phyloP scores from a whole-genome alignment of 2,113 vertebrate genomes.

The Tiliqua scincoides region DNA sequence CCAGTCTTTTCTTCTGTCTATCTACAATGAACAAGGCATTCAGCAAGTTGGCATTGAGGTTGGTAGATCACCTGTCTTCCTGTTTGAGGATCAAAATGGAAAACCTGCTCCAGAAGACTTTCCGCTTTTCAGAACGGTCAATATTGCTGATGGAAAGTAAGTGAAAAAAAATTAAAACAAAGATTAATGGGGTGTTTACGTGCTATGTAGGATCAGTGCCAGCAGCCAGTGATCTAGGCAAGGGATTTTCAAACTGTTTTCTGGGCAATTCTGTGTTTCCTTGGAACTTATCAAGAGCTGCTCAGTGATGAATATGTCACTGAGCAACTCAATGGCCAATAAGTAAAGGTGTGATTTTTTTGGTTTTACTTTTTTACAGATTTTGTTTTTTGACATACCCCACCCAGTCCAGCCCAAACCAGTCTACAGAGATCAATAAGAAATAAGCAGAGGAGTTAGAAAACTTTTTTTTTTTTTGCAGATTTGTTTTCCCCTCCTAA shows the following conservation, averaged over 20 bases:
- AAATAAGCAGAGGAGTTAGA: too few species aligned
- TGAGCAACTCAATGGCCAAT: neutral
- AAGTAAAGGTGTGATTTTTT: too few species aligned
- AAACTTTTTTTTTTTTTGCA: too few species aligned
- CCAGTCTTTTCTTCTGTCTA: conserved; percentile 94
- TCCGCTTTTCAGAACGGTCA: conserved; percentile 90
- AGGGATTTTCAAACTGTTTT: neutral
- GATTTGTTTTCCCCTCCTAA: too few species aligned
- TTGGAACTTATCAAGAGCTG: neutral
- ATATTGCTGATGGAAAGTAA: conserved; percentile 96
- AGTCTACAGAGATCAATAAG: too few species aligned
- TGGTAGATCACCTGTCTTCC: conserved; percentile 93
- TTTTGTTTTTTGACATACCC: too few species aligned
- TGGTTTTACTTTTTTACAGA: too few species aligned
- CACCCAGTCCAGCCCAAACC: too few species aligned
- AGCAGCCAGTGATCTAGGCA: neutral
- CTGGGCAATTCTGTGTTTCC: too few species aligned
- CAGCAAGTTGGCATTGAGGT: conserved; percentile 96
- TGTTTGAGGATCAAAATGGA: conserved; percentile 94
- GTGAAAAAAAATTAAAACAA: conserved; percentile 61
- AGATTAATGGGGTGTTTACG: neutral
- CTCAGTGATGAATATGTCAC: neutral
- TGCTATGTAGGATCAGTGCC: neutral
- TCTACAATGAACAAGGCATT: conserved; percentile 92
- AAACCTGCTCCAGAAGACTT: conserved; percentile 94